phyloP scores from a whole-genome alignment of 35 echinoderm and acorn worm species.

The Ophioderma brevispina region DNA sequence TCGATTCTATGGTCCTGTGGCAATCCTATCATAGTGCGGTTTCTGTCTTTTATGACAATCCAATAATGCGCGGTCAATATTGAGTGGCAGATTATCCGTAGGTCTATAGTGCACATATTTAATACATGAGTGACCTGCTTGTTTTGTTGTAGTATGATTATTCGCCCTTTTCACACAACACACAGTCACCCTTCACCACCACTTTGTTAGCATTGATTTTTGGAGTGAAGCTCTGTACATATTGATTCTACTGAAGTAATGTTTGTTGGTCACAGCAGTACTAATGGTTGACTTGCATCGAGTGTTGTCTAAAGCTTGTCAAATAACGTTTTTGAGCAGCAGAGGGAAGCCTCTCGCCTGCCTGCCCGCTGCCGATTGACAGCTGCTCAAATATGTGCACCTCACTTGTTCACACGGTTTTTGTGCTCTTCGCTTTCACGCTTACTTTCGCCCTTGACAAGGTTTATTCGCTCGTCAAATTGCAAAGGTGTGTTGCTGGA shows the following conservation, averaged over 20 bases:
- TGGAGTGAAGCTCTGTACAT: slow-evolving; percentile 18
- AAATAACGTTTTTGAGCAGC: slow-evolving; percentile 35
- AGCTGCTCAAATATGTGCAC: slow-evolving; percentile 1
- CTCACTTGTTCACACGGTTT: background rate
- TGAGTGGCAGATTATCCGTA: too few relatives aligned
- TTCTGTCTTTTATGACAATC: too few relatives aligned
- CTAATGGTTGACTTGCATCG: slow-evolving; percentile 30
- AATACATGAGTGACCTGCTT: too few relatives aligned
- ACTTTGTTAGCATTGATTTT: slow-evolving; percentile 58
- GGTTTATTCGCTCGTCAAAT: background rate
- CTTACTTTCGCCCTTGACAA: background rate
- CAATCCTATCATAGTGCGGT: too few relatives aligned
- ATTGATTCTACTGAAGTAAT: slow-evolving; percentile 36
- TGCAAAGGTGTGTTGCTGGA: background rate
- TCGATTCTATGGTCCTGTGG: too few relatives aligned
- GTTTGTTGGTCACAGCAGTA: slow-evolving; percentile 28
- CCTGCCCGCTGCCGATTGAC: background rate
- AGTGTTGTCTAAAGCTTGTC: slow-evolving; percentile 24
- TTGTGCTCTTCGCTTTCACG: background rate
- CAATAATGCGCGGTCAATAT: too few relatives aligned
- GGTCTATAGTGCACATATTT: too few relatives aligned
- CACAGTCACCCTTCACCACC: slow-evolving; percentile 17
- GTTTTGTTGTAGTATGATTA: background rate
- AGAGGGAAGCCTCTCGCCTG: background rate
- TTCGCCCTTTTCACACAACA: background rate